phyloP scores from a whole-genome alignment of 2,113 vertebrate species.

The Microtus ochrogaster region DNA sequence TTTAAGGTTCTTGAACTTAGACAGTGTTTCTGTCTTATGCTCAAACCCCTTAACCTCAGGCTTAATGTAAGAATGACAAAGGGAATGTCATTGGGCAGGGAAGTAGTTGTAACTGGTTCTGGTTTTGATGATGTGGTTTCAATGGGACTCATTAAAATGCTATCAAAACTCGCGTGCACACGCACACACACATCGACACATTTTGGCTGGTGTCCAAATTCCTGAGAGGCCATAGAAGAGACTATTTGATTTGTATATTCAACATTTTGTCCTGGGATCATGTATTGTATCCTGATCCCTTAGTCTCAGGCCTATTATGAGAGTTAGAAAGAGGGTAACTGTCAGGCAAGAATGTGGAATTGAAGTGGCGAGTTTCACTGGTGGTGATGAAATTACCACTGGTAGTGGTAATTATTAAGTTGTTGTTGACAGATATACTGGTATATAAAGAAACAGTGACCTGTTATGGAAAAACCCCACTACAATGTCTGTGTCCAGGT shows the following conservation, averaged over 20 bases:
- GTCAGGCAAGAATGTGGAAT: background rate
- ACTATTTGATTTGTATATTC: background rate
- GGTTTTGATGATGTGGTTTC: background rate
- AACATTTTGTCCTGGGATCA: background rate
- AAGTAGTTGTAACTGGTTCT: background rate
- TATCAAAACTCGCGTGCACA: background rate
- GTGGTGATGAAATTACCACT: background rate
- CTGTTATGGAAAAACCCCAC: background rate
- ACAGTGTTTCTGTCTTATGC: background rate
- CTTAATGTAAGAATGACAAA: background rate
- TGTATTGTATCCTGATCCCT: background rate
- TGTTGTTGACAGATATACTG: background rate
- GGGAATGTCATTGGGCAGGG: background rate
- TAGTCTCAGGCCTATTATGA: background rate
- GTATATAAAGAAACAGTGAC: background rate
- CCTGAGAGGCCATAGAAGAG: background rate
- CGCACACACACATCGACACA: background rate
- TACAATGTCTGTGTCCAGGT: no score
- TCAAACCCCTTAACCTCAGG: background rate
- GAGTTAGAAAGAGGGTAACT: background rate
- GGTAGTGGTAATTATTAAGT: background rate
- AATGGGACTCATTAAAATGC: slow-evolving; percentile 55
- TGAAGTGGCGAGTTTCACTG: background rate
- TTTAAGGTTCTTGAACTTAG: background rate
- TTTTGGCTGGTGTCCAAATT: background rate